Evolutionary conservation across 2,113 vertebrate species (phyloP).

Genomic region (Crotalus tigris): DNA sequence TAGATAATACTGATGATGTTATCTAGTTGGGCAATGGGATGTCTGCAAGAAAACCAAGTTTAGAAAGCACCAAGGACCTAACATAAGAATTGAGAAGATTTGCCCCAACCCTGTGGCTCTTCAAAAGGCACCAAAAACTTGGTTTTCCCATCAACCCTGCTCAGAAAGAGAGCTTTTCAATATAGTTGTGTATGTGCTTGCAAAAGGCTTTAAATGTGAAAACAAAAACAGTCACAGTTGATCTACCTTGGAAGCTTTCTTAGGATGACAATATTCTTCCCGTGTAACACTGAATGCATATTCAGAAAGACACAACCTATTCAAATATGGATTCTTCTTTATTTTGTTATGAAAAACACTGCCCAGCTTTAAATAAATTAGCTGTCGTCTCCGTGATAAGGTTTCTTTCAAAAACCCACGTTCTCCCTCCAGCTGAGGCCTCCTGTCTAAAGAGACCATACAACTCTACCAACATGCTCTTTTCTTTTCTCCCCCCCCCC

Average conservation of each 20-base stretch:
- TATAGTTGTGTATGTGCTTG: background rate
- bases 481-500: conserved; percentile 8
- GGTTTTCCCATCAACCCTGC: background rate
- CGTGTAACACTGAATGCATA: background rate
- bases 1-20: background rate
- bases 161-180: background rate
- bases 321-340: background rate
- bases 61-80: background rate
- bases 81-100: background rate
- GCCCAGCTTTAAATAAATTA: conserved; percentile 4
- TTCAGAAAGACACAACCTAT: background rate
- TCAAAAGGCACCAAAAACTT: background rate
- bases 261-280: background rate
- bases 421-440: conserved; percentile 3
- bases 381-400: conserved; percentile 42
- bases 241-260: background rate
- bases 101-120: background rate
- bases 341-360: conserved; percentile 12
- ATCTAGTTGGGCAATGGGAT: background rate
- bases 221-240: background rate
- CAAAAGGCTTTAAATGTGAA: background rate
- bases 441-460: conserved; percentile 18
- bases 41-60: background rate
- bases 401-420: conserved; percentile 17
- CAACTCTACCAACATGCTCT: conserved; percentile 37